A percentile compares a stretch with the other conserved stretches of the same genome.
These are phyloP conservation scores for Tachina lurida DNA, from an alignment of 2,888 invertebrate genomes.

Conservation along the genomic window DNA sequence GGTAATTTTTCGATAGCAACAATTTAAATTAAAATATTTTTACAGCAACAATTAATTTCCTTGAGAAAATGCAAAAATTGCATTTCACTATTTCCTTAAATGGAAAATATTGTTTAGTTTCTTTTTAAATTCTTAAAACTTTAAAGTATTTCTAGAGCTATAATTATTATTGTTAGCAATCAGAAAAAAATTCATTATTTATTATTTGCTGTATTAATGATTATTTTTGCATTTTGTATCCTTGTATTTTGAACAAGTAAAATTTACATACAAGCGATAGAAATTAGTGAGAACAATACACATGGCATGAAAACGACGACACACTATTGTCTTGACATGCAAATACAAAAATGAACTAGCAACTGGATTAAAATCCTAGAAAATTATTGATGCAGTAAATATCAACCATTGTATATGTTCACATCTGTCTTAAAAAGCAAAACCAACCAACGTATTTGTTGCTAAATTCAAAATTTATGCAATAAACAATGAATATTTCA, in stretches of 20 bases:
- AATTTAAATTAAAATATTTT: too few species aligned
- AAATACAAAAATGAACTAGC: background rate
- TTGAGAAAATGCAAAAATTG: too few species aligned
- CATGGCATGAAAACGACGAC: conserved; percentile 30
- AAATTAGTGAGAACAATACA: conserved; percentile 44
- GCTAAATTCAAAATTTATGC: conserved; percentile 5
- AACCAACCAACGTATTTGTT: conserved; percentile 6
- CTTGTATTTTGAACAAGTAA: conserved; percentile 5
- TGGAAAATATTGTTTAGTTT: too few species aligned
- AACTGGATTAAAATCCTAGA: background rate
- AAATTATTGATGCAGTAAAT: conserved; percentile 1
- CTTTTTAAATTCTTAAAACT: too few species aligned
- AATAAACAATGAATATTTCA: conserved; percentile 27
- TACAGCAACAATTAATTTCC: too few species aligned
- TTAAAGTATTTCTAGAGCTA: too few species aligned
- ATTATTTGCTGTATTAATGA: background rate
- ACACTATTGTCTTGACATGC: conserved; percentile 61
- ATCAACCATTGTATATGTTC: background rate
- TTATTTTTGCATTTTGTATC: background rate
- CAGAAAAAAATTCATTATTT: background rate
- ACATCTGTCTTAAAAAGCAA: conserved; percentile 4
- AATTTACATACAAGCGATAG: conserved; percentile 10
- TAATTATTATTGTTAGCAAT: background rate
- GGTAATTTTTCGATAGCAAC: too few species aligned
- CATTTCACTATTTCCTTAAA: too few species aligned